phyloP scores from a whole-genome alignment of 2,888 invertebrate species.

The Leptura quadrifasciata region DNA sequence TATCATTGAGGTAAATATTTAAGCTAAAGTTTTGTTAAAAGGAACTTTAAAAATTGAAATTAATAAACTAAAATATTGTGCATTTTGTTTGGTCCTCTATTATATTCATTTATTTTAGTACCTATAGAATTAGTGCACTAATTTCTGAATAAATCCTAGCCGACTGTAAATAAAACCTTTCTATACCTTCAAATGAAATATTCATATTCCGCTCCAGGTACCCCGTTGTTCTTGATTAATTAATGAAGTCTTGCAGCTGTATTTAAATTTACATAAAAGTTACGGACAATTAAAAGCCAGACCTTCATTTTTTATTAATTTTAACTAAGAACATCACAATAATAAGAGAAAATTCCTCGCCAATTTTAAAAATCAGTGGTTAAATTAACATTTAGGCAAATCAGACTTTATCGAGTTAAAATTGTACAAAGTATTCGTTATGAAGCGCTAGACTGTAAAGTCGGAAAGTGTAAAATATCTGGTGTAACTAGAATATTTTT shows the following conservation, averaged over 20 bases:
- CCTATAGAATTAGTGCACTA: not conserved
- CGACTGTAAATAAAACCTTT: conserved; percentile 30
- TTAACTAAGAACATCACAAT: conserved; percentile 15
- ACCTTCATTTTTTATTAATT: conserved; percentile 17
- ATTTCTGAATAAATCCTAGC: conserved; percentile 26
- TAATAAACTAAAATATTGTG: not conserved
- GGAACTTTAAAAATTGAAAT: too few relatives aligned
- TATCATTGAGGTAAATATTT: too few relatives aligned
- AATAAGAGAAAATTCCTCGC: not conserved
- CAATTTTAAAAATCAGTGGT: conserved; percentile 1
- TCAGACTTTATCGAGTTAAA: conserved; percentile 5
- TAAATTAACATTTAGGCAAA: not conserved
- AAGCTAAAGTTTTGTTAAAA: too few relatives aligned
- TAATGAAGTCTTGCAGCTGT: conserved; percentile 26
- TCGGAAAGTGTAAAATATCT: too few relatives aligned
- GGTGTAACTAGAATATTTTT: too few relatives aligned
- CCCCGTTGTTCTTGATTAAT: conserved; percentile 27
- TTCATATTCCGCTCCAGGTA: conserved; percentile 30
- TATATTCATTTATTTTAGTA: not conserved
- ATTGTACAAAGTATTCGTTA: not conserved
- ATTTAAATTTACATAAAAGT: conserved; percentile 34
- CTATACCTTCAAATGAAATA: conserved; percentile 28
- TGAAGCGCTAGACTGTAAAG: too few relatives aligned
- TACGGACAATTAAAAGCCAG: conserved; percentile 27
- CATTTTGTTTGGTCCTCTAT: not conserved